A percentile compares a stretch with the other conserved stretches of the same genome.
Evolutionary conservation across 2,113 vertebrate genomes (phyloP).

Genomic region (Erinaceus europaeus): DNA sequence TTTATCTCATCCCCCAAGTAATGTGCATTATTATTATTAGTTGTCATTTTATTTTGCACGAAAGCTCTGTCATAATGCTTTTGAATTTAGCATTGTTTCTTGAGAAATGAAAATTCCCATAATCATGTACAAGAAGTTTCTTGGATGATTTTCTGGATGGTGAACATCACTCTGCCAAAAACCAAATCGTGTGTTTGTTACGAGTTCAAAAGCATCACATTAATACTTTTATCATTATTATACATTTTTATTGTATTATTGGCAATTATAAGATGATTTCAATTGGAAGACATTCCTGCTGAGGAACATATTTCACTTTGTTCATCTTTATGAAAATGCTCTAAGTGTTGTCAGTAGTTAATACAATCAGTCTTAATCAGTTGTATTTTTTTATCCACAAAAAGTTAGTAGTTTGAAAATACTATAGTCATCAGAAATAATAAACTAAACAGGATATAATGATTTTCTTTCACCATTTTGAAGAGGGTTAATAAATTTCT

Average conservation of each 20-base stretch:
- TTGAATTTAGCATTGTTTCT: conserved; percentile 4
- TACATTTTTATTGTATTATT: background rate
- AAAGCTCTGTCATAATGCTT: background rate
- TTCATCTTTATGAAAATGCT: background rate
- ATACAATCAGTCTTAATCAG: background rate
- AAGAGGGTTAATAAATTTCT: no score
- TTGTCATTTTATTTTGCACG: background rate
- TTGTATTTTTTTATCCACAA: background rate
- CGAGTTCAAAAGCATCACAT: background rate
- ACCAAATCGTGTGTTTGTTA: background rate
- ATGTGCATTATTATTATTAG: background rate
- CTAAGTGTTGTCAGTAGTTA: background rate
- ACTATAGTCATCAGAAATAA: background rate
- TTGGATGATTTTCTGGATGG: background rate
- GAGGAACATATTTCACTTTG: background rate
- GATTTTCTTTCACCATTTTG: background rate
- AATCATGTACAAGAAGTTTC: background rate
- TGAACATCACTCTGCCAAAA: background rate
- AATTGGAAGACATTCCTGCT: background rate
- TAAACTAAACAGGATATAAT: background rate
- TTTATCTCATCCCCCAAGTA: background rate
- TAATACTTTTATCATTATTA: background rate
- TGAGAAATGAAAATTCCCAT: background rate
- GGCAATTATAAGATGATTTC: background rate
- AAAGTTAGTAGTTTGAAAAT: background rate